Conservation (phyloP, 2,888 invertebrate genomes). For the Pandemis cinnamomeana region DNA sequence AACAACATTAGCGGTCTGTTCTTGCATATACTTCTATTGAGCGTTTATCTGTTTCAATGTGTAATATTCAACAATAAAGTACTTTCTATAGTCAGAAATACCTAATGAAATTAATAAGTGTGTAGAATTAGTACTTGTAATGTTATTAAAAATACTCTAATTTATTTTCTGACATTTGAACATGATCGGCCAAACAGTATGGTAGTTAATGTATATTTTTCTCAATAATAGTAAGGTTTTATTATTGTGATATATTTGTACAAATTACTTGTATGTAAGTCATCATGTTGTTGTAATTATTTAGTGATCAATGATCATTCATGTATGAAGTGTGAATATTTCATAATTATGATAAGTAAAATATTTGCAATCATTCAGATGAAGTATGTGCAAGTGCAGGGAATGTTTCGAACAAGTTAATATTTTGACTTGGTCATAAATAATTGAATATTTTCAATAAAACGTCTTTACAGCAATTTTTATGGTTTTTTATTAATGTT, state of each 20-base stretch:
- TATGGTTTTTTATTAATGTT: conserved; percentile 42
- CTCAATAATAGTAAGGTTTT: conserved; percentile 61
- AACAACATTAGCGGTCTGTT: conserved; percentile 55
- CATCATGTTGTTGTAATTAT: conserved; percentile 55
- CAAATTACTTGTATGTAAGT: conserved; percentile 75
- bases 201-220: conserved; percentile 50
- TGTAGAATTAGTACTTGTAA: conserved; percentile 33
- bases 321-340: conserved; percentile 29
- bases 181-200: conserved; percentile 37
- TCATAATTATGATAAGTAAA: conserved; percentile 52
- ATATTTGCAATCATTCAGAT: conserved; percentile 44
- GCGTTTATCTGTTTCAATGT: conserved; percentile 37
- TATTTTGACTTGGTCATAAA: conserved; percentile 67
- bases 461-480: conserved; percentile 58
- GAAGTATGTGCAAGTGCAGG: conserved; percentile 79
- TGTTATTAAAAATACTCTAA: conserved; percentile 30
- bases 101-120: conserved; percentile 30
- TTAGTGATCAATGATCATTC: conserved; percentile 41
- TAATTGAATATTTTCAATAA: conserved; percentile 78
- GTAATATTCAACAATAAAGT: conserved; percentile 26
- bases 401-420: conserved; percentile 72
- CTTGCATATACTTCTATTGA: conserved; percentile 75
- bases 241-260: conserved; percentile 80
- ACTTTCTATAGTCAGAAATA: conserved; percentile 20
- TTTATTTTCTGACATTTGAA: conserved; percentile 35